Percentiles rank a stretch among this genome's conserved stretches.
phyloP scores from a whole-genome alignment of 35 echinoderm and acorn worm genomes.

The Nesometra sesokonis region DNA sequence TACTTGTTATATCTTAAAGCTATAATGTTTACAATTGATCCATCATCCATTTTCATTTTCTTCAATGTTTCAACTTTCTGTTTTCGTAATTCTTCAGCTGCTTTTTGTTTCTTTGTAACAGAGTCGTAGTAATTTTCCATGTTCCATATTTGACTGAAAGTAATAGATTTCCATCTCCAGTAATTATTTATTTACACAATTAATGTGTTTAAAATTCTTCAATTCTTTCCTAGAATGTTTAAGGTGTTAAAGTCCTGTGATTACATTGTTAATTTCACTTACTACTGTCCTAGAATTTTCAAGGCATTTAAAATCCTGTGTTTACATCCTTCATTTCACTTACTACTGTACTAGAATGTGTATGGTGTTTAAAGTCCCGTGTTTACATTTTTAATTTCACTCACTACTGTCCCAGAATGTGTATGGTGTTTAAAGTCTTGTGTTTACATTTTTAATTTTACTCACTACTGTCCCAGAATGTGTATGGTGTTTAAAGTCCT shows the following conservation, averaged over 20 bases:
- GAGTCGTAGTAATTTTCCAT: constrained; percentile 45
- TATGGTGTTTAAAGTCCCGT: too few species aligned
- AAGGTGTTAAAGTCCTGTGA: too few species aligned
- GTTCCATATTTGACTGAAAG: constrained; percentile 36
- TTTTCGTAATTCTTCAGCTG: background rate
- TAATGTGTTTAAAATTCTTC: background rate
- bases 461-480: too few species aligned
- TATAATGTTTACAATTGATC: constrained; percentile 20
- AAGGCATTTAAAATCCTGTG: background rate
- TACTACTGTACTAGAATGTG: too few species aligned
- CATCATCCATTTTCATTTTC: constrained; percentile 57
- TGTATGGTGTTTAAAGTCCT: too few species aligned
- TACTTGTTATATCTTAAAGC: constrained; percentile 39
- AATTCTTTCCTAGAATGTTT: background rate
- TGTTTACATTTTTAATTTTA: too few species aligned
- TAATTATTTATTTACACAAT: background rate
- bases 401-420: too few species aligned
- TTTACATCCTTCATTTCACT: background rate
- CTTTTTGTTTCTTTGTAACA: background rate
- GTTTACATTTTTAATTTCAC: too few species aligned
- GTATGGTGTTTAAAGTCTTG: too few species aligned
- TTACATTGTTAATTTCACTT: background rate
- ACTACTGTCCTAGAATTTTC: background rate
- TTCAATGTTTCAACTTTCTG: constrained; percentile 5
- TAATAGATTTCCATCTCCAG: background rate